Percentiles rank a stretch among this genome's conserved stretches.
phyloP scores from a whole-genome alignment of 2,113 vertebrate genomes.

The Panthera tigris region DNA sequence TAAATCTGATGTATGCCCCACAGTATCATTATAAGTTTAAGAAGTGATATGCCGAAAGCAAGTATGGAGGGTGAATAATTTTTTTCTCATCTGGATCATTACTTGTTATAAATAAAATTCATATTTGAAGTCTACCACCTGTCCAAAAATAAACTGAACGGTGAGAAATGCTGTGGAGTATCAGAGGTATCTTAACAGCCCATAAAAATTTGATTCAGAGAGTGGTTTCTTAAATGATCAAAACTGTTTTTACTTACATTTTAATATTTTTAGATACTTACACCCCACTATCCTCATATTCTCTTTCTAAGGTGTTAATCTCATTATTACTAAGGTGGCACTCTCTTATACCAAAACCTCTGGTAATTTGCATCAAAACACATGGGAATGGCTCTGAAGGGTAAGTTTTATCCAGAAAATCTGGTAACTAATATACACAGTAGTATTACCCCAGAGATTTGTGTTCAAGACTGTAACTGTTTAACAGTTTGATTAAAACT shows the following conservation, averaged over 20 bases:
- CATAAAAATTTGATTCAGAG: not conserved
- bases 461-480: not conserved
- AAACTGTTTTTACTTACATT: not conserved
- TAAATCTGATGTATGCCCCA: not conserved
- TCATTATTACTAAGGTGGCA: not conserved
- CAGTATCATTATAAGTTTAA: not conserved
- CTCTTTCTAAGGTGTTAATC: not conserved
- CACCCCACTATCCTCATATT: not conserved
- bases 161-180: not conserved
- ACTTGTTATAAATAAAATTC: not conserved
- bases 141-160: not conserved
- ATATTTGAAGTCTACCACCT: not conserved
- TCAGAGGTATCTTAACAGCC: not conserved
- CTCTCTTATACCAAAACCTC: not conserved
- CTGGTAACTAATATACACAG: not conserved
- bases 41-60: not conserved
- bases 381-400: not conserved
- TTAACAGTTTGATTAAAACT: not conserved
- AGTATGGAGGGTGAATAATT: not conserved
- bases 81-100: not conserved
- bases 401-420: not conserved
- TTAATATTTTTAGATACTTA: not conserved
- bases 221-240: not conserved
- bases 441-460: not conserved
- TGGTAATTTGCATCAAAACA: not conserved